Base-by-base conservation (phyloP, 2,888 invertebrate species). In the Chymomyza fuscimana region DNA sequence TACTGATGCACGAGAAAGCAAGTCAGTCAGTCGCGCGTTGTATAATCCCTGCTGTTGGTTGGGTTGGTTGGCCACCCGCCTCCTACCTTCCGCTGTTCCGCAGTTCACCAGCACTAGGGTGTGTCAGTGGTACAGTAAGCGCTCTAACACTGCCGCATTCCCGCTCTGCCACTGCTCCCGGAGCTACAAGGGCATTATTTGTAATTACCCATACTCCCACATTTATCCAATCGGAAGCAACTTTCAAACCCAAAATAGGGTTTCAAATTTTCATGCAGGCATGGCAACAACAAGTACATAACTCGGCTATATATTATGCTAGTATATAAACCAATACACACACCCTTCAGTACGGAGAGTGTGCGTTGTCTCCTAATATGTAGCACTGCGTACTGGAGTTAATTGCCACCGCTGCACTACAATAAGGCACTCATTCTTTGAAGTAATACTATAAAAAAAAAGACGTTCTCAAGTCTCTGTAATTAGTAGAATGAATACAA, bases 221-320 rank as follows among this genome's bases (percentile, higher is more conserved):
- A 78, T 77, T 76, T 81, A 85, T 84, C 90, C 90, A 90, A 90
- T 90, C 88, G 89, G 82, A 89, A 90, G 85, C 89, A 77, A 86
- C 90, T 90, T 90, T 86, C 78, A 87, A 89, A 89, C 89, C 90
- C 80, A 78, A 82, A 82, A 88, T 79, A 85, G 83, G 89, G 82
- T 89, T 87, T 86, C 79, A 79, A 87, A 81, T 81, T 82, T 80
- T 72, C 71, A 74, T 72, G 75, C 77, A 76, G 80, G 62, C 79
- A 79, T 81, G 81, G 74, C 81, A 87, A 78, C 88, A 75, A 64
- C 65, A 46, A 46, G 59, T 19, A 59, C 62, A 62, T 7, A 19
- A 36, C 63, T 63, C 19, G 36, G n/a, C 52, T 22, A 12, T 58
- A 16, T 36, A 19, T 32, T 54, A 32, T n/a, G 19, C 9, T 40